Base-by-base conservation (phyloP, 2,797 vertebrate genomes). In the Danio albolineatus region DNA sequence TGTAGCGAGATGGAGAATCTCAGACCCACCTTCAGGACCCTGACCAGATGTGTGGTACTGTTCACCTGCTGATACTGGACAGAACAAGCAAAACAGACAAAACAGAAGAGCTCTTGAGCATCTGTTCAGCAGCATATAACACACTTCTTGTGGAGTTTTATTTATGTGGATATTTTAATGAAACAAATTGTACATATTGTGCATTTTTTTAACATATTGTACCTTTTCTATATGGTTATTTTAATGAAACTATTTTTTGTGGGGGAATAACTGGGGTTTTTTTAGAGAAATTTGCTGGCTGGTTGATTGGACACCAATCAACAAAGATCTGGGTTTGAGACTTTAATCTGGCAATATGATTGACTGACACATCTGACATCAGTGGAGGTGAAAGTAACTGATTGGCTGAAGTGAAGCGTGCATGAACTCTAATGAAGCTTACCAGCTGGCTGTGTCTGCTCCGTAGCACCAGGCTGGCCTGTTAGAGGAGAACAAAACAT, bases 1-100 rank as follows among this genome's bases (percentile, higher is more conserved):
- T 4, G 49, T 17, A 19, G 43, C 36, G 48, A 2, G 9, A 7
- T 10, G 16, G 16, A 61, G 73, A 19, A 39, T 65, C 67, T 69
- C 51, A 10, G 17, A 79, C 86, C 48, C 73, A 95, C 94, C 94
- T 94, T 95, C 92, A 95, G 90, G 90, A 95, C 94, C 91, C 92
- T 91, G 93, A 94, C 93, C 91, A 93, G 92, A 92, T 91, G 93
- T 89, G 92, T 93, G 84, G 93, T 92, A 90, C 89, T 93, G 93
- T 94, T 94, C 93, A 93, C 91, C 92, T 89, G 90, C 88, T 87
- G 93, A 79, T 92, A 89, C 94, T 94, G 93, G 86, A 91, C 88
- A 88, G 91, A 92, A 88, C 94, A 94, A 93, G 89, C 89, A 92
- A 90, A 93, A 93, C 91, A 92, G 91, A 82, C 89, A 93, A 85